Evolutionary conservation across 2,888 invertebrate genomes (phyloP).

Genomic region (Parnassius mnemosyne): DNA sequence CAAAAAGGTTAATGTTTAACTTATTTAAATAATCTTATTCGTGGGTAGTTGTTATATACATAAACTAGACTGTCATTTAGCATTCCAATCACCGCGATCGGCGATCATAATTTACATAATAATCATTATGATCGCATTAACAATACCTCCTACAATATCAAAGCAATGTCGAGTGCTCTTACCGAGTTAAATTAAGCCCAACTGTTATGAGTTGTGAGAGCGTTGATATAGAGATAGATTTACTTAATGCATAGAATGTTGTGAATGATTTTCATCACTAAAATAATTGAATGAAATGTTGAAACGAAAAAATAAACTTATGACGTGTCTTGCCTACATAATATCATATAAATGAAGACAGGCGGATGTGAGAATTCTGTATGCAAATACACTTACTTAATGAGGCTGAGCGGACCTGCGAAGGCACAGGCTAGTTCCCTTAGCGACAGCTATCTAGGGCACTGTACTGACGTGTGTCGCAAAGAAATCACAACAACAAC

Average conservation of each 20-base stretch:
- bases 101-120: slow-evolving; percentile 22
- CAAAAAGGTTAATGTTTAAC: neutral
- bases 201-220: neutral
- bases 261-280: too few relatives aligned
- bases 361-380: slow-evolving; percentile 59
- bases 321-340: slow-evolving; percentile 75
- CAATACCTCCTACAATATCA: slow-evolving; percentile 12
- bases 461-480: slow-evolving; percentile 60
- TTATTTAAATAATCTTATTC: slow-evolving; percentile 6
- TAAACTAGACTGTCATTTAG: slow-evolving; percentile 18
- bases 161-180: slow-evolving; percentile 15
- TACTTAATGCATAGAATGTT: slow-evolving; percentile 8
- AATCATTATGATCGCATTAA: slow-evolving; percentile 19
- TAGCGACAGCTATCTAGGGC: slow-evolving; percentile 64
- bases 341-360: slow-evolving; percentile 37
- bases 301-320: slow-evolving; percentile 25
- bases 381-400: slow-evolving; percentile 73
- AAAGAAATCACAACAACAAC: slow-evolving; percentile 75
- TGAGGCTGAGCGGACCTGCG: slow-evolving; percentile 60
- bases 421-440: slow-evolving; percentile 59
- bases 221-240: neutral
- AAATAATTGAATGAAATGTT: too few relatives aligned
- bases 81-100: slow-evolving; percentile 15
- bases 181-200: slow-evolving; percentile 3
- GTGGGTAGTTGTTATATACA: slow-evolving; percentile 19